Conservation (phyloP, 2,797 vertebrate species). For the Falco peregrinus region DNA sequence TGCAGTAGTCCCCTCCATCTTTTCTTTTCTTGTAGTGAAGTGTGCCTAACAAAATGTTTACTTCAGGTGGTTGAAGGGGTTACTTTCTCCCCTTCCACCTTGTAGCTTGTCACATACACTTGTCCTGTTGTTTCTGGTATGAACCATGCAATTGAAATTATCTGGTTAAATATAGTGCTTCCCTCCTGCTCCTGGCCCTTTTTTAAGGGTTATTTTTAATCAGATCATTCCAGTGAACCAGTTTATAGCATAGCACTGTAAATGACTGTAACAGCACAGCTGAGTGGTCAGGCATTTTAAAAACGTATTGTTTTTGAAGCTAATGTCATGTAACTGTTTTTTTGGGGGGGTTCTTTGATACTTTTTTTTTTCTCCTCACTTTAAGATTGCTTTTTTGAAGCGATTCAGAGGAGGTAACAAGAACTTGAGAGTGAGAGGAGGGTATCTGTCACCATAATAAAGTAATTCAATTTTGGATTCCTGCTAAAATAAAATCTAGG, state of each 20-base stretch:
- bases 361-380: not conserved
- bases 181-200: constrained; percentile 32
- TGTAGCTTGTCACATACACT: not conserved
- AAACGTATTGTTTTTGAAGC: not conserved
- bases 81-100: not conserved
- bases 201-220: constrained; percentile 66
- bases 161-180: constrained; percentile 51
- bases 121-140: not conserved
- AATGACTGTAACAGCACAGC: not conserved
- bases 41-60: not conserved
- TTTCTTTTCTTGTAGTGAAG: not conserved
- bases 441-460: not conserved
- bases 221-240: constrained; percentile 46
- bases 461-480: not conserved
- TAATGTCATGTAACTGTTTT: not conserved
- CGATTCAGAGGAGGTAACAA: not conserved
- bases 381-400: not conserved
- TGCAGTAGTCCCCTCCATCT: not conserved
- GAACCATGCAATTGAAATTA: not conserved
- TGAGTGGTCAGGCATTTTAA: not conserved
- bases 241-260: constrained; percentile 17
- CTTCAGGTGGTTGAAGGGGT: not conserved
- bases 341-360: no score
- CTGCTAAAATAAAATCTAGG: not conserved
- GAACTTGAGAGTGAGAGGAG: not conserved